Base-by-base conservation (phyloP, 2,113 vertebrate species). In the Numida meleagris region DNA sequence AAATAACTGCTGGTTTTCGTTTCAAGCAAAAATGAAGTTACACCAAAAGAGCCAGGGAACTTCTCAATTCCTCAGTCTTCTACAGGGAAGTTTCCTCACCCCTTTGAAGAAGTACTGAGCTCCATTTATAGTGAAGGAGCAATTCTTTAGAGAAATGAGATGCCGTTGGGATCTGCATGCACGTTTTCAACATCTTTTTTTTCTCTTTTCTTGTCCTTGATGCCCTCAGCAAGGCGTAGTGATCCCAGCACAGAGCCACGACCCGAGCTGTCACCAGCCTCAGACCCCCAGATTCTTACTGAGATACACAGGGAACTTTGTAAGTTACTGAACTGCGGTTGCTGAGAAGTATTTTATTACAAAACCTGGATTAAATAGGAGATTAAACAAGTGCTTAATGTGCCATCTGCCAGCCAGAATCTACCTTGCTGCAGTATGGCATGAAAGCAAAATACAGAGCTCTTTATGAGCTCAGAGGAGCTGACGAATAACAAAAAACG, bases 311-410 rank as follows among this genome's bases (percentile, higher is more conserved):
- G n/a, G 27, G 33, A 86, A 66, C 42, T 86, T 77, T 10, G 43
- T 53, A 25, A 2, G 3, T 83, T 82, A 88, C 42, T 74, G 72
- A 73, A 72, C 85, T 83, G 65, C 80, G 51, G 33, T 68, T 81
- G 75, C 68, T 78, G 68, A 86, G 79, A 65, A 63, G 59, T 43
- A 65, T 63, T 97, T 83, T 83, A 72, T 75, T 83, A 72, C 46
- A 88, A 91, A 86, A 57, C 5, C 57, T 46, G 80, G 34, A 89
- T 94, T 42, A 85, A 94, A 62, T 36, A 72, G 62, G 66, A 92
- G 81, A 87, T 73, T 59, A 90, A 95, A 76, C n/a, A 14, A 71
- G 29, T 59, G 48, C 53, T 84, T 89, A 84, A 55, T 65, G 24
- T 62, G 42, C 59, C 74, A 77, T 38, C 82, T 89, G 59, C 78